Evolutionary conservation across 2,113 vertebrate species (phyloP), one percentile per base, ranked within the genome.

Genomic region (Chroicocephalus ridibundus): DNA sequence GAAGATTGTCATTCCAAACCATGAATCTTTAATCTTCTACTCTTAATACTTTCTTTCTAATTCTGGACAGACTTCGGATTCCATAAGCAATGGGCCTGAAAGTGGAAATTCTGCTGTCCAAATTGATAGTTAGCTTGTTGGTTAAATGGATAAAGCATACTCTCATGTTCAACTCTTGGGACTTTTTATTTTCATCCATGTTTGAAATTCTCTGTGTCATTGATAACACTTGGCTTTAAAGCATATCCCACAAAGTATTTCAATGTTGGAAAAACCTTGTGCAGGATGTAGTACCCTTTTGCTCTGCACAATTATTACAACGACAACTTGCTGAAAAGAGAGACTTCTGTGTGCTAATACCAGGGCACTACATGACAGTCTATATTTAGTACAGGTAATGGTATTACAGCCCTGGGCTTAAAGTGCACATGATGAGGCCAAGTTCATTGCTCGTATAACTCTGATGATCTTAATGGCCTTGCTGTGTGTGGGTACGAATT

Each of bases 31-130:
- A 97, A 96, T 97, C 97, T 97, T 92, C 91, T 95, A 32, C 57
- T 88, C 75, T 92, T 96, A 97, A 96, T 94, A 61, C 96, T 82
- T 89, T 78, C 86, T 91, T 95, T 97, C 91, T 96, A 95, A 96
- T 92, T 93, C 88, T 91, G 75, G 82, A 60, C 81, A 81, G 83
- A 70, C 83, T 94, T 93, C 74, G 76, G 86, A 47, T 74, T 76
- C 75, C 36, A 15, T 77, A 91, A 96, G 54, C 57, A 46, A 5
- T 18, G 32, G n/a, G 31, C 47, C 51, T 80, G 71, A 58, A 66
- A 72, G 51, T 49, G 34, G 70, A 87, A 61, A 55, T 71, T 42
- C 44, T 68, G 2, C 6, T 26, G 21, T 71, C 71, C 10, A 24
- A 91, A 65, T 31, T 1, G 4, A 46, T 71, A 62, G 27, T 49